Evolutionary conservation across 2,113 vertebrate genomes (phyloP).

Genomic region (Dicerorhinus sumatrensis): DNA sequence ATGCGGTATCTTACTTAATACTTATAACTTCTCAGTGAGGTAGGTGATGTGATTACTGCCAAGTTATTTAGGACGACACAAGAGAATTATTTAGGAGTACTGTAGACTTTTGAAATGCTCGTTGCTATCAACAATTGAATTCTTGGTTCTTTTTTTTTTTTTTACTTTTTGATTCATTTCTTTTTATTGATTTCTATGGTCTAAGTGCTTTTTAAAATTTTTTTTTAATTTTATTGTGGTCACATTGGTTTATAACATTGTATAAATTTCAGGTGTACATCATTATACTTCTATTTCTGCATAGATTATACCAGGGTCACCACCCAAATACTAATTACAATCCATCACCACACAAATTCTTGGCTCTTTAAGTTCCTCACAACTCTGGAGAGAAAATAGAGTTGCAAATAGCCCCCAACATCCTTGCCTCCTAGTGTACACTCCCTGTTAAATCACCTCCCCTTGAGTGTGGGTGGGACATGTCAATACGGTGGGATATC

Average conservation of each 20-base stretch:
- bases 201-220: too few species aligned
- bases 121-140: background rate
- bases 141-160: background rate
- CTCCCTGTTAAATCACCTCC: background rate
- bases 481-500: background rate
- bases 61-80: background rate
- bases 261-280: too few species aligned
- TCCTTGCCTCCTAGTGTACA: background rate
- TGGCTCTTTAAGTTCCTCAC: background rate
- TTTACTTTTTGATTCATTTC: too few species aligned
- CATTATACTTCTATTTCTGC: too few species aligned
- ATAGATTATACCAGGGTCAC: too few species aligned
- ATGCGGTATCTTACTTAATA: background rate
- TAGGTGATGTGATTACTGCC: background rate
- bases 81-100: background rate
- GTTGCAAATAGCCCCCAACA: background rate
- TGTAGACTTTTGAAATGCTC: background rate
- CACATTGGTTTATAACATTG: too few species aligned
- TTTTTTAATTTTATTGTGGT: too few species aligned
- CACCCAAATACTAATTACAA: too few species aligned
- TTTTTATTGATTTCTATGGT: too few species aligned
- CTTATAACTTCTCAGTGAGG: background rate
- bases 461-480: too few species aligned
- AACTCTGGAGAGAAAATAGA: background rate
- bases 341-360: too few species aligned